Conservation (phyloP, 2,888 invertebrate species). For the Alviniconcha strummeri region DNA sequence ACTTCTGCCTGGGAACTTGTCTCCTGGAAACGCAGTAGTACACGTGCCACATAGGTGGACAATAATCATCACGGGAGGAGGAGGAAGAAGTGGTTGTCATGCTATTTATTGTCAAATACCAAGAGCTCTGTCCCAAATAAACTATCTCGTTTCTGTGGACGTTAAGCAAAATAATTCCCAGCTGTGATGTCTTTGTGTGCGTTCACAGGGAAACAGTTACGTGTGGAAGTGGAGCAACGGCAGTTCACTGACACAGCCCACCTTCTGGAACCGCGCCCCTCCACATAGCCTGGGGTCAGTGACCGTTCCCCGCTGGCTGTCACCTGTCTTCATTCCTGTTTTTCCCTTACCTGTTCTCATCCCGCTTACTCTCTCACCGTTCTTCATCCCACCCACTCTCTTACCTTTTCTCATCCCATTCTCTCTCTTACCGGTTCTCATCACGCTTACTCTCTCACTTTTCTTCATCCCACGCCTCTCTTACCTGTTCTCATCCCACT, state of each 20-base stretch:
- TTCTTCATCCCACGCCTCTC: background rate
- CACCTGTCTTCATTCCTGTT: background rate
- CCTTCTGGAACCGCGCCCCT: background rate
- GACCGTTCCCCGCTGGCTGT: background rate
- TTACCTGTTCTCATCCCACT: background rate
- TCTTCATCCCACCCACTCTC: background rate
- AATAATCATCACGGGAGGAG: no score
- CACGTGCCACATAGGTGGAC: no score
- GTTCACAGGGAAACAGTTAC: slow-evolving; percentile 10
- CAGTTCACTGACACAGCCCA: background rate
- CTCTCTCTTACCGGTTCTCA: background rate
- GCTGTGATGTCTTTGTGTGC: no score
- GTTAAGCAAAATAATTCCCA: no score
- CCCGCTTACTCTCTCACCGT: background rate
- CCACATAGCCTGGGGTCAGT: slow-evolving; percentile 1
- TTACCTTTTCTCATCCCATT: background rate
- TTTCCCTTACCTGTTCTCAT: background rate
- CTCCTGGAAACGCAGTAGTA: no score
- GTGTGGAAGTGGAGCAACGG: slow-evolving; percentile 13
- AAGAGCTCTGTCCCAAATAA: no score
- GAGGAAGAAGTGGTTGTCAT: no score
- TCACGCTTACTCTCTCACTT: background rate
- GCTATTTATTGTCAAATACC: no score
- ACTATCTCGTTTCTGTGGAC: no score
- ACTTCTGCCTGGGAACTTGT: no score